Percentiles rank a stretch among this genome's conserved stretches.
phyloP scores from a whole-genome alignment of 1,140 invertebrate species.

The Myzus persicae region DNA sequence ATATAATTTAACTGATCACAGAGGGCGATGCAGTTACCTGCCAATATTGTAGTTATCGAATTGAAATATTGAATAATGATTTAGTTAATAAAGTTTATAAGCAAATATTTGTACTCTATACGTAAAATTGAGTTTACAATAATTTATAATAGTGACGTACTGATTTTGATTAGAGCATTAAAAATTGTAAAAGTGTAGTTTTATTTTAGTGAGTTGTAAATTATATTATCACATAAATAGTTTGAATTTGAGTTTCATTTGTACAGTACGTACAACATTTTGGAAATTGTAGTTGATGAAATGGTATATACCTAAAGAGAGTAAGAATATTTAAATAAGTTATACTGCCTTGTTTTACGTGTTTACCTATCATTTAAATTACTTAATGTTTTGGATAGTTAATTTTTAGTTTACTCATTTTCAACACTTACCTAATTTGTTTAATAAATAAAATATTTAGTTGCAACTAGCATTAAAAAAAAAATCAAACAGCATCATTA shows the following conservation, averaged over 20 bases:
- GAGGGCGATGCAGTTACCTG: not conserved
- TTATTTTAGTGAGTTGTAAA: not conserved
- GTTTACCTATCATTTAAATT: not conserved
- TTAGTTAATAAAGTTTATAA: conserved; percentile 13
- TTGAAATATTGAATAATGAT: conserved; percentile 7
- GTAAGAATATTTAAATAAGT: not conserved
- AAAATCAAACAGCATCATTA: not conserved
- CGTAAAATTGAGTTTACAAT: not conserved
- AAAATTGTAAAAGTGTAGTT: not conserved
- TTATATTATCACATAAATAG: not conserved
- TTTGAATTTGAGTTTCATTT: not conserved
- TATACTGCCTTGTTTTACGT: too few species aligned
- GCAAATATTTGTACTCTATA: not conserved
- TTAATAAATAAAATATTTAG: not conserved
- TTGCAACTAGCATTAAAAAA: not conserved
- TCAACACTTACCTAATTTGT: not conserved
- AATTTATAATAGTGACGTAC: not conserved
- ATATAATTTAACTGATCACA: conserved; percentile 13
- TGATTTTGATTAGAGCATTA: not conserved
- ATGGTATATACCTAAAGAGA: too few species aligned
- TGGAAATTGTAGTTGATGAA: not conserved
- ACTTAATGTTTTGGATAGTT: not conserved
- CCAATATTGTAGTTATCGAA: not conserved
- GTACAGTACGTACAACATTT: not conserved
- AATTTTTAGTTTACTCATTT: not conserved